Evolutionary conservation across 2,888 invertebrate genomes (phyloP), one percentile per base, ranked within the genome.

Genomic region (Macrostomum cliftonense): DNA sequence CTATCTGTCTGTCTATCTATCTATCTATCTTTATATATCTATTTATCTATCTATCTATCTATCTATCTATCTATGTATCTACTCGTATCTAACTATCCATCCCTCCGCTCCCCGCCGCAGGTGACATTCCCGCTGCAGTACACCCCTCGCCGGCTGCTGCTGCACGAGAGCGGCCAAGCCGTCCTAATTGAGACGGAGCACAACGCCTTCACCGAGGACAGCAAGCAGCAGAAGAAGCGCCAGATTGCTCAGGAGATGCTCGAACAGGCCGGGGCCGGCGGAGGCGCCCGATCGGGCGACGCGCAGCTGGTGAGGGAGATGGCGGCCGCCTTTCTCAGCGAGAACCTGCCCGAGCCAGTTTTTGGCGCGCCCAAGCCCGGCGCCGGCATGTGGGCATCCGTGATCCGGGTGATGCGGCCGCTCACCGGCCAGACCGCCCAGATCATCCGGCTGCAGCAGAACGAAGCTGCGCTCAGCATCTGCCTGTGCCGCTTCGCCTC

Each of bases 311-410:
- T 95, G 0, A 82, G 83, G 57, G 91, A 97, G 75, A 87, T 97
- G 82, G 95, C 95, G 0, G 87, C 89, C 60, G 87, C 91, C 9
- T 91, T 95, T 61, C 75, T 97, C 1, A 85, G 84, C 49, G 93
- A 95, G 68, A 82, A 89, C 54, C 73, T 93, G 2, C 88, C 93
- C 1, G 95, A 97, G 72, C 82, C 81, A 61, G 75, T 81, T 1
- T 99, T 93, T 70, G 87, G 93, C 0, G 84, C 93, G 0, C 91
- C 95, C 0, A 88, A 93, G 72, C 95, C 95, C 14, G 93, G 58
- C 70, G 77, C 72, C 62, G 91, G 89, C 2, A 81, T 91, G 78
- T 97, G 97, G 95, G 91, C 91, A 0, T 91, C 73, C 83, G 50
- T 61, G 11, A 59, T 70, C 28, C 56, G 67, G 2, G 59, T 70